Evolutionary conservation across 30 jellyfish, hydroid and myxozoan genomes (phyloP), one percentile per base, ranked within the genome.

Genomic region (Clytia hemisphaerica): DNA sequence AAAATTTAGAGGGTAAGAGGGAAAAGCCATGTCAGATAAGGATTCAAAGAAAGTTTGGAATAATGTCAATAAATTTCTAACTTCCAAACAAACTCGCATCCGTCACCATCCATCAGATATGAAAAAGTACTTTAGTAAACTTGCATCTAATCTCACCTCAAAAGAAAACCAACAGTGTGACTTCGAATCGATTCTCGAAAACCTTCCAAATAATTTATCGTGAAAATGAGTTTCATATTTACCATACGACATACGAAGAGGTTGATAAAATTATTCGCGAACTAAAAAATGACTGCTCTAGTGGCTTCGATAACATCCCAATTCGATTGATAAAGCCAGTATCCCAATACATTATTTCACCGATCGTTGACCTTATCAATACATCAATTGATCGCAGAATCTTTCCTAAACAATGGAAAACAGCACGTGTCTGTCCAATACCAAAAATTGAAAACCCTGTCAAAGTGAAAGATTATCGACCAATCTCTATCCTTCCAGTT

Each of bases 31-130:
- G 16, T 51, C 70, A 0, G 25, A 37, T 4, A 21, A 21, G 15
- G 16, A 57, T 0, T 31, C 51, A 0, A 57, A 57, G 30, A 21
- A 57, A 4, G 70, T 57, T 1, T 55, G 69, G 69, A 15, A 18
- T 32, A 55, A 36, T 14, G 69, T 55, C 4, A 57, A 57, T 57
- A 7, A n/a, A 57, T 22, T 57, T 21, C 54, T 7, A 28, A 57
- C 54, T 5, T 22, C 25, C 33, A 37, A 57, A 57, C 54, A 6
- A 7, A 12, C 25, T 4, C 70, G 66, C 10, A 22, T 51, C n/a
- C 14, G 66, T 10, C 70, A 57, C 33, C 70, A 57, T 31, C 70
- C 70, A 6, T 57, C 70, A n/a, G 70, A 57, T 32, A 57, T 57
- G 70, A 57, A 57, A 22, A 44, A 57, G 7, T 57, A 57, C 70